Evolutionary conservation across 2,797 vertebrate species (phyloP).

Genomic region (Paedocypris micromegethes): DNA sequence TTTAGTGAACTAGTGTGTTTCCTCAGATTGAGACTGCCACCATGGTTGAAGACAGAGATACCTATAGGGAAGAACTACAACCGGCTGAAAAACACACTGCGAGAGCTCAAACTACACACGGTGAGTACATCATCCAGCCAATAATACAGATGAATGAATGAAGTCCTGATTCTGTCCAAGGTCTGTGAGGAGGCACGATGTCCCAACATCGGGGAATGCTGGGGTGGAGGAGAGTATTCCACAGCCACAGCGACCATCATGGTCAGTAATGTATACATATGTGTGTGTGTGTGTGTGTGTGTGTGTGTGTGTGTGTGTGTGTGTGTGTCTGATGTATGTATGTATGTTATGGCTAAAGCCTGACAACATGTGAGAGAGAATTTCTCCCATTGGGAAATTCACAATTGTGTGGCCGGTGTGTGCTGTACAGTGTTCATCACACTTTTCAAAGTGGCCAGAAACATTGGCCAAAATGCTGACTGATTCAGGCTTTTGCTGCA

Average conservation of each 20-base stretch:
- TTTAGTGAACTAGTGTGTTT: conserved; percentile 2
- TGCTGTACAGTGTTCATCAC: too few relatives aligned
- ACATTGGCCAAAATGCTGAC: too few relatives aligned
- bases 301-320: too few relatives aligned
- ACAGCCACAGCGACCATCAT: conserved; percentile 97
- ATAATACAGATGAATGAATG: not conserved
- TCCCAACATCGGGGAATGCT: conserved; percentile 96
- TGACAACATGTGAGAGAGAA: too few relatives aligned
- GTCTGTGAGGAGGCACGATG: conserved; percentile 97
- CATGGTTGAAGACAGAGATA: conserved; percentile 95
- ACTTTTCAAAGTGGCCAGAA: too few relatives aligned
- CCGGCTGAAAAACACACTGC: conserved; percentile 85
- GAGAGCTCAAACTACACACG: conserved; percentile 91
- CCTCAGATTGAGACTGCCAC: conserved; percentile 84
- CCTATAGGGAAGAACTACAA: conserved; percentile 95
- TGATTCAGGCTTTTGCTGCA: too few relatives aligned
- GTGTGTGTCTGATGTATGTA: too few relatives aligned
- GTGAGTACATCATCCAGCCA: conserved; percentile 62
- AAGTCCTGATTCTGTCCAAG: conserved; percentile 54
- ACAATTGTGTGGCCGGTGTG: too few relatives aligned
- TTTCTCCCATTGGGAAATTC: too few relatives aligned
- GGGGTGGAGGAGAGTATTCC: conserved; percentile 90
- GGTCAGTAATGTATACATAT: conserved; percentile 68
- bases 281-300: too few relatives aligned
- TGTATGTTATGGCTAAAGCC: too few relatives aligned